Evolutionary conservation across 2,113 vertebrate species (phyloP).

Genomic region (Oncorhynchus masou): DNA sequence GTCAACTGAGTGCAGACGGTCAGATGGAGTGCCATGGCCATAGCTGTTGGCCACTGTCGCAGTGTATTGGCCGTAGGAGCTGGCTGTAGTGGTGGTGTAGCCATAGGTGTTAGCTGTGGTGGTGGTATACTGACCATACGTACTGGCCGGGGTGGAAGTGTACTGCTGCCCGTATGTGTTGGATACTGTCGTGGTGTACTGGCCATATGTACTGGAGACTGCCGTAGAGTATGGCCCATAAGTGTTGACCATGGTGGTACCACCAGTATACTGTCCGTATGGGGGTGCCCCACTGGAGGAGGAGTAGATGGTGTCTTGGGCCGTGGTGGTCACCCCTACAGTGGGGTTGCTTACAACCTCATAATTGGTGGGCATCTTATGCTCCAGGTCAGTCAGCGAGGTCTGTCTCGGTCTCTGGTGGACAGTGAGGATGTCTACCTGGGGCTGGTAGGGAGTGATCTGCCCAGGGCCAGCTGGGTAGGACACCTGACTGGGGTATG

Average conservation of each 20-base stretch:
- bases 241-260: constrained; percentile 65
- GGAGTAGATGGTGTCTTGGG: constrained; percentile 75
- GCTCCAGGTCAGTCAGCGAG: constrained; percentile 90
- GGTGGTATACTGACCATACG: constrained; percentile 49
- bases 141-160: constrained; percentile 15
- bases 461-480: constrained; percentile 78
- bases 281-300: constrained; percentile 62
- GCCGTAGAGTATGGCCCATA: constrained; percentile 62
- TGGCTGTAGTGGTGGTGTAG: constrained; percentile 74
- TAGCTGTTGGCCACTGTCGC: constrained; percentile 75
- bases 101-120: constrained; percentile 67
- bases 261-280: constrained; percentile 70
- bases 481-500: constrained; percentile 77
- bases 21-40: constrained; percentile 72
- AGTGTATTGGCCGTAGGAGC: constrained; percentile 75
- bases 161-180: constrained; percentile 1
- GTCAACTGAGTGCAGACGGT: constrained; percentile 70
- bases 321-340: constrained; percentile 77
- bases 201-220: constrained; percentile 76
- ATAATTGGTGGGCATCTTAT: constrained; percentile 94
- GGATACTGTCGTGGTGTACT: constrained; percentile 74
- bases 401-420: constrained; percentile 91
- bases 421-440: constrained; percentile 74
- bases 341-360: constrained; percentile 85
- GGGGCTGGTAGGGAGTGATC: constrained; percentile 79